Conservation (phyloP, 2,113 vertebrate species). For the Triplophysa dalaica region DNA sequence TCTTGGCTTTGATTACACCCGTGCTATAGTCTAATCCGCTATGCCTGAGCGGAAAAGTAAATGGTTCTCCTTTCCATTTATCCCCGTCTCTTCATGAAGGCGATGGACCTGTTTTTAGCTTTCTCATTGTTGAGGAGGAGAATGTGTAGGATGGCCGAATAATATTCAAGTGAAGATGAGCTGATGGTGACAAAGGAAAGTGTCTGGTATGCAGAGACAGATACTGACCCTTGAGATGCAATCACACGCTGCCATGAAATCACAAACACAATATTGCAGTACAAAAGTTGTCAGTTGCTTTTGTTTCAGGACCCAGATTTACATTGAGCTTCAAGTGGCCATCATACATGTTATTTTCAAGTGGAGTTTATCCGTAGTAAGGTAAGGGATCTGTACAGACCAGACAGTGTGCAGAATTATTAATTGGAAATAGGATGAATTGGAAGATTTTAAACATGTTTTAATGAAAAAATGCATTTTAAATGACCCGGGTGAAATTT, state of each 20-base stretch:
- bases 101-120: conserved; percentile 17
- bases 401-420: no score
- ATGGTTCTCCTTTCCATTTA: conserved; percentile 9
- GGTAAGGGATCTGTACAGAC: no score
- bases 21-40: conserved; percentile 2
- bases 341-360: no score
- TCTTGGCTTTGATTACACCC: conserved; percentile 42
- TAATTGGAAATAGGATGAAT: no score
- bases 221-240: conserved; percentile 27
- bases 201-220: background rate
- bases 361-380: no score
- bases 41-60: conserved; percentile 41
- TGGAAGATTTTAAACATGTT: no score
- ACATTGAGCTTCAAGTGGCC: no score
- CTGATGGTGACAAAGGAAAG: conserved; percentile 10
- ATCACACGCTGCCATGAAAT: conserved; percentile 15
- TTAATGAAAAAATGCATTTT: no score
- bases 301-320: no score
- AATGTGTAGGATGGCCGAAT: conserved; percentile 7
- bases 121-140: background rate
- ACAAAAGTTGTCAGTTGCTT: no score
- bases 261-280: background rate
- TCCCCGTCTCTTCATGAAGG: conserved; percentile 24
- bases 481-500: no score
- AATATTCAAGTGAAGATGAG: background rate